phyloP scores from a whole-genome alignment of 2,797 vertebrate species.

The Sebastes miniatus region DNA sequence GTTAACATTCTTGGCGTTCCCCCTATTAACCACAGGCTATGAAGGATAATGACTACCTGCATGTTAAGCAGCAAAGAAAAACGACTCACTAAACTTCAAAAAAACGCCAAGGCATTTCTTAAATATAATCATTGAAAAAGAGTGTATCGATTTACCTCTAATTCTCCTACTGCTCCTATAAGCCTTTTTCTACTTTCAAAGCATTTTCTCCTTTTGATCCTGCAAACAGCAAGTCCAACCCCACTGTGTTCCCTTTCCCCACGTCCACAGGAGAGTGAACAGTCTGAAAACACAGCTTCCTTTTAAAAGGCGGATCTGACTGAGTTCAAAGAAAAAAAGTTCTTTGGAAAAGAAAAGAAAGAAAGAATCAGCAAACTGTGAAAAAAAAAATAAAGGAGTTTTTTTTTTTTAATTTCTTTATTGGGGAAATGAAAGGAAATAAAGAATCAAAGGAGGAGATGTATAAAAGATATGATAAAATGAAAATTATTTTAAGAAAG shows the following conservation, averaged over 20 bases:
- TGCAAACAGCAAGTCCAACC: conserved; percentile 48
- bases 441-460: conserved; percentile 39
- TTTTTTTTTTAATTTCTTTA: conserved; percentile 4
- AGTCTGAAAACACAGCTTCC: conserved; percentile 61
- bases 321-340: conserved; percentile 63
- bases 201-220: conserved; percentile 62
- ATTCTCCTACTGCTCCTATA: conserved; percentile 39
- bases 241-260: conserved; percentile 51
- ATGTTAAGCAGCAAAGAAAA: conserved; percentile 3
- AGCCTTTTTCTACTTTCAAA: conserved; percentile 59
- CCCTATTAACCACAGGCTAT: not conserved
- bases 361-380: not conserved
- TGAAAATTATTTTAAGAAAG: conserved; percentile 29
- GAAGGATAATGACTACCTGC: not conserved
- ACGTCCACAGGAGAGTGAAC: conserved; percentile 55
- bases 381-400: conserved; percentile 16
- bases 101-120: conserved; percentile 10
- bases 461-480: conserved; percentile 25
- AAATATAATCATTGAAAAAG: conserved; percentile 27
- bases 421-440: conserved; percentile 23
- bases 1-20: conserved; percentile 20
- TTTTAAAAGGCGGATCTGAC: conserved; percentile 43
- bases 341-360: conserved; percentile 35
- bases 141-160: conserved; percentile 29
- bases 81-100: not conserved